Evolutionary conservation across 2,113 vertebrate species (phyloP), one percentile per base, ranked within the genome.

Genomic region (Neodontobutis hainanensis): DNA sequence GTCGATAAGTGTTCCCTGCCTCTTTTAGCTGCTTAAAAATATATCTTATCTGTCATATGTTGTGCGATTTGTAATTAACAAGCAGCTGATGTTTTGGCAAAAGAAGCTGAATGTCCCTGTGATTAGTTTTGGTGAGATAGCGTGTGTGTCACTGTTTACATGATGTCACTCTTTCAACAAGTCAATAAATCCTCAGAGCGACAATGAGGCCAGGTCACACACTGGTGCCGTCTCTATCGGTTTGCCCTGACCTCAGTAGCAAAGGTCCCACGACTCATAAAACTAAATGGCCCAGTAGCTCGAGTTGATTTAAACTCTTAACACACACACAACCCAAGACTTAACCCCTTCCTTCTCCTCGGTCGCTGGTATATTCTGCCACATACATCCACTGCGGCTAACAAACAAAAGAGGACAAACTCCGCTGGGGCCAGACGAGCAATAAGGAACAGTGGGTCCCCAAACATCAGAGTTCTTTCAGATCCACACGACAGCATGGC

Each of bases 61-160:
- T 83, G 70, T 65, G 74, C 70, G 83, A 85, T 85, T 90, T 87
- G 84, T 82, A 75, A 85, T 85, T 70, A 77, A 73, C 53, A 67
- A 58, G 36, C 66, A 68, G 27, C 66, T 64, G 65, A 60, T 67
- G 64, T 19, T 65, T 65, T 32, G 61, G 42, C 34, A 12, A 43
- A 47, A 63, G 45, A 48, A 15, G 43, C 61, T 57, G 43, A 9
- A 11, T 43, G 51, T 65, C 35, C 67, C 38, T 43, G 34, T 63
- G 65, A 68, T 86, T 81, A 12, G 3, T 2, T 48, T 49, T 4
- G 3, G 19, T 8, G 34, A 44, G 53, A 46, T 73, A 19, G 61
- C 42, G 40, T 78, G 71, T 27, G 12, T 71, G 66, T 51, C 47
- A 15, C 14, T 56, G 70, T 55, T 83, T 16, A 36, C 49, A 62